phyloP scores from a whole-genome alignment of 2,797 vertebrate genomes.

The Alca torda region DNA sequence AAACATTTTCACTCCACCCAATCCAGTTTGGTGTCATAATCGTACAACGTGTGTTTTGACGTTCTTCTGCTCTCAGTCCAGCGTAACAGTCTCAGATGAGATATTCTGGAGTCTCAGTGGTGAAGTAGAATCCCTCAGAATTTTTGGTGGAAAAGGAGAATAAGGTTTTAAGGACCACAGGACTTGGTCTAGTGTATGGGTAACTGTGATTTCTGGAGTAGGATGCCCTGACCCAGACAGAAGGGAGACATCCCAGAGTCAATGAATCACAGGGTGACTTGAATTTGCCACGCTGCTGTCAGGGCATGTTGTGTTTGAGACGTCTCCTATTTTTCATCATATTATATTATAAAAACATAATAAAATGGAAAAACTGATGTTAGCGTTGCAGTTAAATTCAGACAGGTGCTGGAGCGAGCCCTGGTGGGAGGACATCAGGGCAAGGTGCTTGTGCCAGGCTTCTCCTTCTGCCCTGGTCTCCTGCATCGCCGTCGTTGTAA shows the following conservation, averaged over 20 bases:
- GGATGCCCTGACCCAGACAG: not conserved
- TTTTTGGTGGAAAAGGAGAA: not conserved
- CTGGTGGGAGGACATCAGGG: not conserved
- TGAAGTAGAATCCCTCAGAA: not conserved
- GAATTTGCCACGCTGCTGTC: not conserved
- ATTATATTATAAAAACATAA: not conserved
- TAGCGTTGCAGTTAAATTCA: not conserved
- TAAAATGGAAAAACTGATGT: not conserved
- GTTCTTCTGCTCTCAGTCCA: not conserved
- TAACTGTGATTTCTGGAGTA: not conserved
- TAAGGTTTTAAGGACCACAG: not conserved
- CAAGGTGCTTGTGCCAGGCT: not conserved
- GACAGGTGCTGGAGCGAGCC: not conserved
- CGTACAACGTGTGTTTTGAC: not conserved
- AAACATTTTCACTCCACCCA: not conserved
- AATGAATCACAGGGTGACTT: not conserved
- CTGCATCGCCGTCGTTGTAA: accelerated
- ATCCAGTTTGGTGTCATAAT: not conserved
- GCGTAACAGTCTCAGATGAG: not conserved
- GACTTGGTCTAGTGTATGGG: too few relatives aligned
- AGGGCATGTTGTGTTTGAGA: not conserved
- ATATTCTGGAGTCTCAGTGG: not conserved
- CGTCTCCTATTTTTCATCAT: not conserved
- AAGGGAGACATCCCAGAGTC: not conserved
- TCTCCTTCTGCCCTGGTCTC: not conserved